A percentile compares a stretch with the other conserved stretches of the same genome.
phyloP scores from a whole-genome alignment of 2,888 invertebrate species.

The Drosophila subsilvestris region DNA sequence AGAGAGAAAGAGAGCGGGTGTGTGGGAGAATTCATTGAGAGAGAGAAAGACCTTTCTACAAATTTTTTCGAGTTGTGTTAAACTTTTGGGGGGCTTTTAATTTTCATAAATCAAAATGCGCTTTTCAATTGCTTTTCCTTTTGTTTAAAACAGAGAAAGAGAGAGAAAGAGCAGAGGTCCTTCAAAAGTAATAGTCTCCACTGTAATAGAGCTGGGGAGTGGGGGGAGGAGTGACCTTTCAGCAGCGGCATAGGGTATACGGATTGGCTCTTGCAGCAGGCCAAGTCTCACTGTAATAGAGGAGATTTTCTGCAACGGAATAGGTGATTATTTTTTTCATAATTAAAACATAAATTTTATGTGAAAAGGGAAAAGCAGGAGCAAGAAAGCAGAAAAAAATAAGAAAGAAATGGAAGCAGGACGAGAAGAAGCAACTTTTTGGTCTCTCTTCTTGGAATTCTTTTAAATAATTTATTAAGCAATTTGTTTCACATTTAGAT shows the following conservation, averaged over 20 bases:
- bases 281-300: too few species aligned
- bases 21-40: conserved; percentile 10
- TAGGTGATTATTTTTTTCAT: conserved; percentile 46
- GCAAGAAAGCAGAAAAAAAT: too few species aligned
- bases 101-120: conserved; percentile 74
- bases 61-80: conserved; percentile 38
- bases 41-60: conserved; percentile 14
- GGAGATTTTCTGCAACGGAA: neutral
- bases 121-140: conserved; percentile 65
- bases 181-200: too few species aligned
- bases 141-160: conserved; percentile 4
- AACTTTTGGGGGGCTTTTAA: conserved; percentile 49
- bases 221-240: too few species aligned
- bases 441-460: neutral
- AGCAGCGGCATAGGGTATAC: too few species aligned
- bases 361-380: too few species aligned
- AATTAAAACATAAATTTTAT: conserved; percentile 71
- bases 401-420: too few species aligned
- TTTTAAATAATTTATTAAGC: neutral
- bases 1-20: conserved; percentile 1
- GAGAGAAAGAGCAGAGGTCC: neutral
- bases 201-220: too few species aligned
- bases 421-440: too few species aligned
- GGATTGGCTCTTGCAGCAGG: neutral
- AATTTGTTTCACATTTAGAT: neutral